A percentile compares a stretch with the other conserved stretches of the same genome.
Conservation (phyloP, 37 sponge, comb jelly and placozoan genomes). For the Geodia barretti region DNA sequence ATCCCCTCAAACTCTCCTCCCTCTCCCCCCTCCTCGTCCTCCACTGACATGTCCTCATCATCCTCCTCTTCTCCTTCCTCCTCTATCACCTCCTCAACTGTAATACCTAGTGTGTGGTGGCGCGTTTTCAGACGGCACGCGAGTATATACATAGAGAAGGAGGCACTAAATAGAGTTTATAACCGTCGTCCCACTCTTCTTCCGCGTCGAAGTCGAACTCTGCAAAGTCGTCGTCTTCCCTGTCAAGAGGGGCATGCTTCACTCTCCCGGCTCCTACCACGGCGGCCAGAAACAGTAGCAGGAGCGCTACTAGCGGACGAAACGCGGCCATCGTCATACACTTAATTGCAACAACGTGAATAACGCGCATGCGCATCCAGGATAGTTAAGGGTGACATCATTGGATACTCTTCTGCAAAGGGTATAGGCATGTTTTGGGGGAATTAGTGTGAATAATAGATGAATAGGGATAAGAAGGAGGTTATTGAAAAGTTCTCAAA, state of each 20-base stretch:
- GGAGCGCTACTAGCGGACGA: neutral
- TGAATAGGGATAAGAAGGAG: neutral
- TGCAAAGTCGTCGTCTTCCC: constrained; percentile 65
- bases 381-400: no score
- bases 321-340: no score
- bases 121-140: no score
- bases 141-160: no score
- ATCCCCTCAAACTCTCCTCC: constrained; percentile 23
- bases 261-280: neutral
- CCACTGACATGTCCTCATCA: neutral
- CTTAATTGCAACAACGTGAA: no score
- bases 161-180: neutral
- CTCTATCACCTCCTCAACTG: neutral
- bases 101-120: neutral
- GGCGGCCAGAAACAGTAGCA: neutral
- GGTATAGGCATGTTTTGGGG: no score
- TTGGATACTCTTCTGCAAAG: no score
- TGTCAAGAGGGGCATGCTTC: neutral
- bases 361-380: neutral
- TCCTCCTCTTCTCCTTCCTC: neutral
- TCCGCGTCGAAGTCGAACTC: constrained; percentile 61
- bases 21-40: neutral
- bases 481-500: no score
- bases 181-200: constrained; percentile 7
- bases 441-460: neutral